Base-by-base conservation (phyloP, 2,888 invertebrate genomes). In the Mayetiola destructor region DNA sequence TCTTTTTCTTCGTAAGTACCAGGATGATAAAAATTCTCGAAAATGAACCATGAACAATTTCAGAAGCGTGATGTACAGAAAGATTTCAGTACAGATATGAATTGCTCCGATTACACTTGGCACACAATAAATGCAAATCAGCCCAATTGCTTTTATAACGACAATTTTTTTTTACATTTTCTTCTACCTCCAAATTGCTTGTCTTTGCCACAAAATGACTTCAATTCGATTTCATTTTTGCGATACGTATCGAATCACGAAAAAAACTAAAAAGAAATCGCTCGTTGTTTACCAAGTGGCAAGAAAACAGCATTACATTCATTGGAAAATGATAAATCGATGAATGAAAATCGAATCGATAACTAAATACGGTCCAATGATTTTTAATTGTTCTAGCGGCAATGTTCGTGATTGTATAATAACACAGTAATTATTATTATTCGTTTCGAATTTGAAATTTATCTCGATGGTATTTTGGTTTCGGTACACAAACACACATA, bases 321-420 rank as follows among this genome's bases (percentile, higher is more conserved):
- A 23, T 42, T 42, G 21, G 42, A 42, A 42, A 23, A 42, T n/a
- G n/a, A n/a, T 42, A 21, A 21, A 42, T 42, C 23, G 21, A 42
- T 42, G 42, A 42, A 42, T 12, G 6, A 23, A 21, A 42, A 42
- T 42, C 42, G 42, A 42, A 23, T 4, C 23, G 42, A 42, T 21
- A 42, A 42, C 42, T 42, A 42, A 42, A 42, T 42, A 23, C 23
- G 21, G 21, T 42, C 23, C 21, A 42, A 42, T 14, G 42, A 23
- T 42, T 42, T 42, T 42, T 42, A 42, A 42, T 42, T 42, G 42
- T 42, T 42, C 42, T 23, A 23, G 42, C 42, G 42, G 42, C 23
- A 23, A 14, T 42, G 42, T 42, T 42, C 42, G 42, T 42, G 42
- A 42, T 42, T 42, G 42, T 23, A 42, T 42, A 42, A 42, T 21